Base-by-base conservation (phyloP, 2,888 invertebrate species). In the Diarsia mendica region DNA sequence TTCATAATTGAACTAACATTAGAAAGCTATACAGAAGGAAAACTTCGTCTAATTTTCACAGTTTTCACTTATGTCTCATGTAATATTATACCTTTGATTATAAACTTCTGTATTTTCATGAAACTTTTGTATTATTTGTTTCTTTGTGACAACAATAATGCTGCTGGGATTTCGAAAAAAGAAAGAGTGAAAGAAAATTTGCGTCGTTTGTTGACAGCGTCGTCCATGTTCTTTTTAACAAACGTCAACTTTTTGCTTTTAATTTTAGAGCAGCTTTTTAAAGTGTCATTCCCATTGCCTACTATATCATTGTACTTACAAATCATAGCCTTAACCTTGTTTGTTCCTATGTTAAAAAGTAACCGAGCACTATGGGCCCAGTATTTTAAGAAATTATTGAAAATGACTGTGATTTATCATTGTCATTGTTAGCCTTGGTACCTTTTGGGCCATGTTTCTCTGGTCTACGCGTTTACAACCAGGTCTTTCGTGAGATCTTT, bases 21-120 rank as follows among this genome's bases (percentile, higher is more conserved):
- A n/a, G 33, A 48, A 67, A 18, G 9, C 5, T 3, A 48, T 23
- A 28, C 1, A 49, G 20, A 20, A 0, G 15, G 13, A 6, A 4
- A 13, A 15, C 2, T 53, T 11, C 46, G 15, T 53, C 0, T 18
- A 0, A 33, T 61, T 23, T 23, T 76, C 0, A 15, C 4, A 0
- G 3, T 72, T 39, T 55, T 20, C 4, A 28, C 66, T 20, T 49
- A 23, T 2, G 3, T 39, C 0, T 33, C 39, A 8, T 61, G 60
- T 13, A 75, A 61, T 46, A 4, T 67, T 13, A 13, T 63, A 39
- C 76, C 76, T 15, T 53, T 60, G 15, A 20, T 67, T 60, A 28
- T 76, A 33, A 76, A 76, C 33, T 63, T 61, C 15, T 23, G 61
- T 4, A 67, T 75, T 23, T 76, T 67, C 28, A n/a, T 53, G 8